Base-by-base conservation (phyloP, 1,140 invertebrate genomes). In the Drosophila burlai region DNA sequence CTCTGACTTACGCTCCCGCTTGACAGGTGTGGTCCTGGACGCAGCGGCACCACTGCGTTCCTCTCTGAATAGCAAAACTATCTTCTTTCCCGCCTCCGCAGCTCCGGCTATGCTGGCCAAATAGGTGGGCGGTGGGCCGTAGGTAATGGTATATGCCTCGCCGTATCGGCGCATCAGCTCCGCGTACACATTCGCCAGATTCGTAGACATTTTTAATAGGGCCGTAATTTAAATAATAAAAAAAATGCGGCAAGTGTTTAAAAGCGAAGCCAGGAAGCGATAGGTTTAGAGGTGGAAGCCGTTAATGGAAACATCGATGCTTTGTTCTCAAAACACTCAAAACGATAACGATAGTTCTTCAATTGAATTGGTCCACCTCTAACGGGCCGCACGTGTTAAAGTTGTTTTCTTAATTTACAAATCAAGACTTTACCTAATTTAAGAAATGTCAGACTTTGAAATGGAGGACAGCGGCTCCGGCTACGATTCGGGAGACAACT, bases 361-460 rank as follows among this genome's bases (percentile, higher is more conserved):
- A n/a, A 49, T 10, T 49, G 9, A 31, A 42, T 11, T 15, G n/a
- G 52, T n/a, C 15, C 66, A 45, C 62, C 67, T 36, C 58, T 54
- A 72, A 21, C 38, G 15, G 13, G 18, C 65, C 79, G 86, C 85
- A 91, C 85, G 86, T 91, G 85, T 89, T 87, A 57, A 66, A 21
- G 55, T 81, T 83, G 75, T 84, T 85, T 85, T 90, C 62, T 50
- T 79, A 73, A 84, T 46, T 62, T 46, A 24, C 42, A 36, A 18
- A 13, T 26, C 36, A 38, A 47, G 49, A 57, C 40, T 54, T 71
- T 49, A 40, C 24, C 62, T 72, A 43, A 67, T 72, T 68, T 52
- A 43, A 83, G n/a, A 92, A 92, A 92, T 92, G 90, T 75, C 85
- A 4, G 90, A 92, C 67, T 92, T 92, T 63, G 90, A 89, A 75